These are phyloP conservation scores for Pipistrellus nathusii DNA, from an alignment of 2,797 vertebrate genomes.

Conservation along the genomic window DNA sequence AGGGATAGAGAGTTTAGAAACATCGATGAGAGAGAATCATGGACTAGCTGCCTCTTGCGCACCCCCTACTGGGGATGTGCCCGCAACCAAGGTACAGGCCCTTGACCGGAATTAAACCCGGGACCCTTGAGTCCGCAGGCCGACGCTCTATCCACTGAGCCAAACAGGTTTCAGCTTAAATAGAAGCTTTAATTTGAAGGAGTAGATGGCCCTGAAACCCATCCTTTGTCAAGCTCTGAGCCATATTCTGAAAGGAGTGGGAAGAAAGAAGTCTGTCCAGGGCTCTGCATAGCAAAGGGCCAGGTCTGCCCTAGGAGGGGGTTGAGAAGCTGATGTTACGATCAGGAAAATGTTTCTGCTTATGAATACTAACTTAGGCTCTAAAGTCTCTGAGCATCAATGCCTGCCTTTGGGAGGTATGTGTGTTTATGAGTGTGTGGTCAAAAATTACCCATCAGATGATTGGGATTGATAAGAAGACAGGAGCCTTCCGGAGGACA, in stretches of 20 bases:
- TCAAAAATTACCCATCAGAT: background rate
- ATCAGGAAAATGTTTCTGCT: background rate
- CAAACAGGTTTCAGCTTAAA: background rate
- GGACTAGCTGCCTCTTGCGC: no score
- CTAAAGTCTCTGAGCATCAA: background rate
- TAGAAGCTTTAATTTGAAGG: conserved; percentile 2
- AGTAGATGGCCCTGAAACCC: background rate
- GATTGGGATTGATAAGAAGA: background rate
- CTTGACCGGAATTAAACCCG: no score
- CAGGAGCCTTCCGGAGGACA: background rate
- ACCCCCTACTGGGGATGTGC: no score
- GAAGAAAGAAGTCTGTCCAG: background rate
- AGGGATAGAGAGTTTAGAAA: no score
- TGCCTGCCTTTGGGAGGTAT: background rate
- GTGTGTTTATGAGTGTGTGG: background rate
- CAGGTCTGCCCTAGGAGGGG: background rate
- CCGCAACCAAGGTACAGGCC: no score
- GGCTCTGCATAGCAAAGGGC: background rate
- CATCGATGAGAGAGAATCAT: no score
- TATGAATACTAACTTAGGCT: background rate
- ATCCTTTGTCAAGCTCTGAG: background rate
- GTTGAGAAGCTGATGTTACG: background rate
- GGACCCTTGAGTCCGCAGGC: no score
- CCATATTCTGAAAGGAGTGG: background rate
- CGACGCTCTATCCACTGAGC: no score